Evolutionary conservation across 2,113 vertebrate species (phyloP), one percentile per base, ranked within the genome.

Genomic region (Neoarius graeffei): DNA sequence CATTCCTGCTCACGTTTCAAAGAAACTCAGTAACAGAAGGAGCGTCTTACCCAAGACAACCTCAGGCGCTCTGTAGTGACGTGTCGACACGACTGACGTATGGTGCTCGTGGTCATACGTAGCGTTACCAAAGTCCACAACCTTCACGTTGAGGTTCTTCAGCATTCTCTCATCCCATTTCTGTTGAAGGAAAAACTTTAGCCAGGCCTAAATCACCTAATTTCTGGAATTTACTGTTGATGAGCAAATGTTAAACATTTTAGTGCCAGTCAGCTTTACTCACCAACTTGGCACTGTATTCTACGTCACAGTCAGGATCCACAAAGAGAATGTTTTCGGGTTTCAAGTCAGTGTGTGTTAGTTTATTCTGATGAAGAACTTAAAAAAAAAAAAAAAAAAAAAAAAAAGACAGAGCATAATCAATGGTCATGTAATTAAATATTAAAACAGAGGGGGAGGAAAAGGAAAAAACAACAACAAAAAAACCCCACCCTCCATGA

Each of bases 321-420:
- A 99, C 96, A 94, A 99, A 98, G 79, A 99, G 95, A 92, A 99
- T 99, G 92, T 99, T 99, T 95, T 99, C 98, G 86, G 98, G 98
- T 91, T 99, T 99, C 91, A 99, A 93, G 93, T 99, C 98, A 50
- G 98, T 99, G 93, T 99, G 98, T 59, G 98, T 99, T 91, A 99
- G 94, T 90, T 98, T 98, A 94, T 98, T 98, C 89, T 96, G 96
- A 92, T 99, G 98, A 25, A 99, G 93, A 96, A 99, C 98, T 99
- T 92, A 0, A 94, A 94, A 79, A 90, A 3, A 89, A 79, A 79
- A 10, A 79, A 81, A 66, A 56, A 89, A 86, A 77, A 83, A 89
- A 79, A 79, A 10, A 79, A 81, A 66, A 56, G 89, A 86, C 66
- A 83, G 9, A 83, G 80, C 10, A 83, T 25, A 82, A 23, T 27